Conservation (phyloP, 1,140 invertebrate species). For the Aphelenchoides fujianensis region DNA sequence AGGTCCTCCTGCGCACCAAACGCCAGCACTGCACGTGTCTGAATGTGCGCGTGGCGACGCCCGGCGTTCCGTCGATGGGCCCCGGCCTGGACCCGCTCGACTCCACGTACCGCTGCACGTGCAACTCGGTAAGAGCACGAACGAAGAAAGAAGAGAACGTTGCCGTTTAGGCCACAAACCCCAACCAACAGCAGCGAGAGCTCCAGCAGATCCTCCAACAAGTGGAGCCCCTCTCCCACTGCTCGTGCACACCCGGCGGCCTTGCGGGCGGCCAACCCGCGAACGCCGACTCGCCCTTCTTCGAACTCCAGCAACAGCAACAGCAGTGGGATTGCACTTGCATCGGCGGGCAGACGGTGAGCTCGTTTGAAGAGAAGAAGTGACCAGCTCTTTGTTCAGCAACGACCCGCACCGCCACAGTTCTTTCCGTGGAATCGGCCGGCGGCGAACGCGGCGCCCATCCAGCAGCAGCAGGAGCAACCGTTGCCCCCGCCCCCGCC, state of each 20-base stretch:
- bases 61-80: background rate
- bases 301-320: conserved; percentile 18
- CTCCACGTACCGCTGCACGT: conserved; percentile 27
- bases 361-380: too few relatives aligned
- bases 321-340: conserved; percentile 24
- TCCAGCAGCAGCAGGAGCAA: background rate
- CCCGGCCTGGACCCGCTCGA: conserved; percentile 20
- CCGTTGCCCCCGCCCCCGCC: background rate
- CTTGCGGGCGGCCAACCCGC: background rate
- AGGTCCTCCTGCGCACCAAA: conserved; percentile 25
- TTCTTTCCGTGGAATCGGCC: conserved; percentile 30
- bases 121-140: conserved; percentile 18
- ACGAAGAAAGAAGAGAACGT: background rate
- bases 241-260: conserved; percentile 14
- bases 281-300: background rate
- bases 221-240: conserved; percentile 24
- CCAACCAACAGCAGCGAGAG: conserved; percentile 20
- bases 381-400: too few relatives aligned
- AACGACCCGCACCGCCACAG: conserved; percentile 1
- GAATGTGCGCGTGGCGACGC: conserved; percentile 11
- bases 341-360: conserved; percentile 8
- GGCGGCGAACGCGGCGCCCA: conserved; percentile 1
- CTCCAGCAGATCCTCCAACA: conserved; percentile 26
- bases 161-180: conserved; percentile 20
- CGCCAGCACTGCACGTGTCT: conserved; percentile 28